These are phyloP conservation scores for Drosophila rufa DNA, from an alignment of 1,140 invertebrate species.

Conservation along the genomic window DNA sequence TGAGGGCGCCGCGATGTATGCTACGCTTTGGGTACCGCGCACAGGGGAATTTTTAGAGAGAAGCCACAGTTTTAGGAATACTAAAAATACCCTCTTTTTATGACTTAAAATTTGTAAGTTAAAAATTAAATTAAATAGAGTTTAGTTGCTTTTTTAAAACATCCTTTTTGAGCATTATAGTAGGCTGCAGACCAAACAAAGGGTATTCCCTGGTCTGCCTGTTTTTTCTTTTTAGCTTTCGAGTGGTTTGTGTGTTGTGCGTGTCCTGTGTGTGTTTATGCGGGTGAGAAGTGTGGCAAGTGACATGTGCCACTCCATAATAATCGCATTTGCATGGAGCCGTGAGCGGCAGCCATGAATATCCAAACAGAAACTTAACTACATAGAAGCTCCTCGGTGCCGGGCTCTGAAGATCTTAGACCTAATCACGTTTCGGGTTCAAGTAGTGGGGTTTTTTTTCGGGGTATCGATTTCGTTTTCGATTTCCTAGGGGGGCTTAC, in stretches of 20 bases:
- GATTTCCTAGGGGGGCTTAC: constrained; percentile 27
- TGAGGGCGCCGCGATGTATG: constrained; percentile 30
- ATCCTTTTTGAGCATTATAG: neutral
- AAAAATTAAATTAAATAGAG: too few relatives aligned
- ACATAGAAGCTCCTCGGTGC: constrained; percentile 67
- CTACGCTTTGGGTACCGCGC: constrained; percentile 9
- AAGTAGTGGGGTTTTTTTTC: neutral
- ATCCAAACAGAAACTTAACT: constrained; percentile 62
- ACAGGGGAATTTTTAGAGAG: neutral
- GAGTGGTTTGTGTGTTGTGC: constrained; percentile 7
- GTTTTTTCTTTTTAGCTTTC: neutral
- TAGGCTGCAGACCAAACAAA: too few relatives aligned
- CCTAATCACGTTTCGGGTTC: constrained; percentile 75
- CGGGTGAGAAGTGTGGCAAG: constrained; percentile 40
- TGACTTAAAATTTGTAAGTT: neutral
- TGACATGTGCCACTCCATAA: constrained; percentile 60
- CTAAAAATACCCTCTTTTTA: neutral
- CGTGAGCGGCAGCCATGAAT: constrained; percentile 45
- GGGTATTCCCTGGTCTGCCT: neutral
- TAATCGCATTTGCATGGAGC: constrained; percentile 55
- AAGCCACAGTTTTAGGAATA: neutral
- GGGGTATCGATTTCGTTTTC: constrained; percentile 24
- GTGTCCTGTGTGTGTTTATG: constrained; percentile 20
- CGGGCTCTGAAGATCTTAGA: constrained; percentile 69
- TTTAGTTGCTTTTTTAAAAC: neutral